Evolutionary conservation across 2,797 vertebrate species (phyloP).

Genomic region (Rhynchotus rufescens): DNA sequence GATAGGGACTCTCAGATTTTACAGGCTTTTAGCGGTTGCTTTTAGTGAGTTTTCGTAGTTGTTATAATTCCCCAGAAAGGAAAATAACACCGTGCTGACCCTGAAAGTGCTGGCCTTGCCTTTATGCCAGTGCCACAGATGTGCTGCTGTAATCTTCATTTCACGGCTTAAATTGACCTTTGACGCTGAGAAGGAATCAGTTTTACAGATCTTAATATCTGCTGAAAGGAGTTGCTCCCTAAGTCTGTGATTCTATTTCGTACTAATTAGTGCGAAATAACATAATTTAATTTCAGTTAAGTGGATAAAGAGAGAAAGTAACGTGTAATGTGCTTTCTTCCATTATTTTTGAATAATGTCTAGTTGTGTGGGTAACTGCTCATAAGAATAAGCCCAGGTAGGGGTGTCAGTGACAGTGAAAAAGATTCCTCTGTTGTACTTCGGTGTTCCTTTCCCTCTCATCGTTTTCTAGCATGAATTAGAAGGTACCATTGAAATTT

Average conservation of each 20-base stretch:
- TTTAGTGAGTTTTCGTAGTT: constrained; percentile 39
- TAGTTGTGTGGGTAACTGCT: not conserved
- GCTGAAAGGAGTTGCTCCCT: constrained; percentile 19
- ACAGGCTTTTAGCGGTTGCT: constrained; percentile 6
- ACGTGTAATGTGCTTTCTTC: not conserved
- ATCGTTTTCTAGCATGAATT: not conserved
- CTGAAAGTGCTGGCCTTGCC: not conserved
- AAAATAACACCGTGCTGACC: constrained; percentile 31
- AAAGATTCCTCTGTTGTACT: not conserved
- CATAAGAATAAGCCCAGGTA: not conserved
- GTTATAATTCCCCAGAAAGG: constrained; percentile 14
- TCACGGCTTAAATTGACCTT: constrained; percentile 11
- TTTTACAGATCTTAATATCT: constrained; percentile 36
- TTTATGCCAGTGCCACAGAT: constrained; percentile 23
- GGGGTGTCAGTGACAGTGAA: not conserved
- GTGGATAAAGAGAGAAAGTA: not conserved
- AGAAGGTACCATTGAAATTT: not conserved
- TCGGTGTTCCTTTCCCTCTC: not conserved
- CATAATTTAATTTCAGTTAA: constrained; percentile 62
- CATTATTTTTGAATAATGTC: not conserved
- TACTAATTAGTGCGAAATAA: constrained; percentile 56
- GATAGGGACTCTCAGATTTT: not conserved
- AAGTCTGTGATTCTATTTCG: constrained; percentile 47
- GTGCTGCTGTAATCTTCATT: not conserved
- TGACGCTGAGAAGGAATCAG: not conserved